A percentile compares a stretch with the other conserved stretches of the same genome.
phyloP scores from a whole-genome alignment of 2,797 vertebrate genomes.

The Enteromius argenteus region DNA sequence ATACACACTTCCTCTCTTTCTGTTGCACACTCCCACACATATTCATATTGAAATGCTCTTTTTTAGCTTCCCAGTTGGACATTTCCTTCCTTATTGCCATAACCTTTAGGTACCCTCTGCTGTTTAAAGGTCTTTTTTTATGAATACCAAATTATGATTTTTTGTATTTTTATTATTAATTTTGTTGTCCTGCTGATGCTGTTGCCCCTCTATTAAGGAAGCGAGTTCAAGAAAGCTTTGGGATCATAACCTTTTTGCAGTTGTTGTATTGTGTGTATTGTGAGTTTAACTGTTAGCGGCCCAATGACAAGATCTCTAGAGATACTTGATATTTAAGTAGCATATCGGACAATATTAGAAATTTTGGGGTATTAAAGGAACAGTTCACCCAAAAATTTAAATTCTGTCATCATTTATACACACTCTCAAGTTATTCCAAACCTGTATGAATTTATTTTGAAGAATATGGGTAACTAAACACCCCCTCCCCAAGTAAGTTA shows the following conservation, averaged over 20 bases:
- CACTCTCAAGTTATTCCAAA: background rate
- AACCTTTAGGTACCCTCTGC: constrained; percentile 53
- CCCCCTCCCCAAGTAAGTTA: too few relatives aligned
- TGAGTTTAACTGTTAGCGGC: background rate
- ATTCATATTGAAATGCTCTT: constrained; percentile 43
- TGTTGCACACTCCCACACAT: constrained; percentile 24
- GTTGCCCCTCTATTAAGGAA: constrained; percentile 19
- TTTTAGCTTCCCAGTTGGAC: constrained; percentile 49
- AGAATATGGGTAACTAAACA: too few relatives aligned
- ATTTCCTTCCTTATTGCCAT: constrained; percentile 40
- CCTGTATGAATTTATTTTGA: background rate
- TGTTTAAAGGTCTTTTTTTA: constrained; percentile 54
- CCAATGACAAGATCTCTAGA: background rate
- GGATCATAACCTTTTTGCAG: constrained; percentile 35
- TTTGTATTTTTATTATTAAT: constrained; percentile 13
- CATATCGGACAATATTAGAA: background rate
- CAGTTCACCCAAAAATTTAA: background rate
- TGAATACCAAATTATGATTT: constrained; percentile 35
- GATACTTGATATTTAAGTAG: background rate
- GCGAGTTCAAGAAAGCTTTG: constrained; percentile 17
- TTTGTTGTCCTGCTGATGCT: constrained; percentile 30
- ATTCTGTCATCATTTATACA: background rate
- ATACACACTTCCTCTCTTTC: constrained; percentile 9
- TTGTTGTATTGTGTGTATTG: background rate
- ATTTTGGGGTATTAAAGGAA: background rate